phyloP scores from a whole-genome alignment of 2,888 invertebrate species.

The Erpobdella octoculata region DNA sequence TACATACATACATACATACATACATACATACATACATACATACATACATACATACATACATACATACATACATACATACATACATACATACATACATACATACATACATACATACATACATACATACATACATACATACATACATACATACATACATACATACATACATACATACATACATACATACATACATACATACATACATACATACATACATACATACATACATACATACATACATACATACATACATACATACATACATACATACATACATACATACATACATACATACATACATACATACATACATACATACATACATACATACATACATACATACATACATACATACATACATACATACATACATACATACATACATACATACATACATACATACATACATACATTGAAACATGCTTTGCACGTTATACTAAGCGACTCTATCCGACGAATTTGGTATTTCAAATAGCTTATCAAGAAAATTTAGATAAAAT shows the following conservation, averaged over 20 bases:
- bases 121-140: constrained; percentile 24
- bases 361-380: too few relatives aligned
- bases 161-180: not conserved
- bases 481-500: too few relatives aligned
- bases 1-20: not conserved
- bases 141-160: not conserved
- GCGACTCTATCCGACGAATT: too few relatives aligned
- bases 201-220: constrained; percentile 1
- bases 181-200: not conserved
- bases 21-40: not conserved
- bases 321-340: too few relatives aligned
- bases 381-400: too few relatives aligned
- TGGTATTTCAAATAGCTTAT: too few relatives aligned
- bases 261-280: not conserved
- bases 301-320: too few relatives aligned
- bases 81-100: constrained; percentile 9
- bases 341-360: too few relatives aligned
- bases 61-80: constrained; percentile 1
- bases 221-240: not conserved
- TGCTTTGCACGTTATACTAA: too few relatives aligned
- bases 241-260: not conserved
- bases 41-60: not conserved
- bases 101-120: constrained; percentile 22
- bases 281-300: too few relatives aligned
- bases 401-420: too few relatives aligned